Base-by-base conservation (phyloP, 2,888 invertebrate species). In the Biston stratarius region DNA sequence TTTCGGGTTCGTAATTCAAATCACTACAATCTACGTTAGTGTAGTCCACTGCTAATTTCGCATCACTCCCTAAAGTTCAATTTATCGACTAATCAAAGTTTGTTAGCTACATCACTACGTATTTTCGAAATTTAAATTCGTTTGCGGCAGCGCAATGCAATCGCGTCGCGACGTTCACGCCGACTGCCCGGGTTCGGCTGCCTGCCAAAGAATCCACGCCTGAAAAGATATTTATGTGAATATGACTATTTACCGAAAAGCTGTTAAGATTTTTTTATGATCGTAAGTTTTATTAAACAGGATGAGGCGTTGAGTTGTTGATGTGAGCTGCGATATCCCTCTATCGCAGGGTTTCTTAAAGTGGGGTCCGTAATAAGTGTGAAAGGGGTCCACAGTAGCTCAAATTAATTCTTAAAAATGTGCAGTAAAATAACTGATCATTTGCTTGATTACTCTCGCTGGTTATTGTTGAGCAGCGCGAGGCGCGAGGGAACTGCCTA, bases 211-310 rank as follows among this genome's bases (percentile, higher is more conserved):
- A 89, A 84, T 89, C 86, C 84, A 85, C 80, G 86, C 81, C 88
- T 89, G 89, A 89, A 91, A 89, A 90, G 84, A 90, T 92, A 91
- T 90, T 91, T 91, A 84, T 87, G 84, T 91, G 84, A 85, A 89
- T 89, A 90, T 88, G 86, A 87, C 83, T 85, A 83, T 86, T 86
- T 84, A 80, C 77, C 76, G 74, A 68, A 69, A 61, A 64, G 71
- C 74, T 80, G 53, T 78, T 80, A 75, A 74, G 69, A 64, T 38
- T 60, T 73, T 77, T 77, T 76, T 74, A 74, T 71, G 59, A 49
- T 40, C 38, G 57, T 64, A 64, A 62, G 56, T 60, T 42, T 10
- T n/a, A 57, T 63, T 38, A 45, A 58, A 58, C 55, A 47, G 47
- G 64, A 56, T 57, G 36, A 38, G 40, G 49, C 42, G 55, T 15